phyloP scores from a whole-genome alignment of 2,888 invertebrate species.

The Drymonia ruficornis region DNA sequence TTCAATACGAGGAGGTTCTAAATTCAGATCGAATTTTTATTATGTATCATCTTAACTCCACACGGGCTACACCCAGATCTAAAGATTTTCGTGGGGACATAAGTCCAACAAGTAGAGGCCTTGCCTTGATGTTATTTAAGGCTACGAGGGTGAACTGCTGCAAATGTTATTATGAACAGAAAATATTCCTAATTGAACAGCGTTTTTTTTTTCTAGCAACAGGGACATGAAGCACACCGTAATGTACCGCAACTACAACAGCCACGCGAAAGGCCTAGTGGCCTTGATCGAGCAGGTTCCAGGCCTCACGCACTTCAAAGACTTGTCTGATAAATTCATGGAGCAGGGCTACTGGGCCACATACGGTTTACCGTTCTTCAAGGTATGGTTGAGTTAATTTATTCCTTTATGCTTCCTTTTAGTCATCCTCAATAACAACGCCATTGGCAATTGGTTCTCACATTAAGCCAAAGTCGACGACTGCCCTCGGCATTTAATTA shows the following conservation, averaged over 20 bases:
- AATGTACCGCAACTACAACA: slow-evolving; percentile 62
- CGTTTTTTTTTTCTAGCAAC: slow-evolving; percentile 8
- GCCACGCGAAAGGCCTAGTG: slow-evolving; percentile 72
- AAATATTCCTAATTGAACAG: too few relatives aligned
- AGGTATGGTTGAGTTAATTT: slow-evolving; percentile 52
- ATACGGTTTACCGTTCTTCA: slow-evolving; percentile 85
- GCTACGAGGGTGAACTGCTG: too few relatives aligned
- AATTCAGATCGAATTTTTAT: too few relatives aligned
- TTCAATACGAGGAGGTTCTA: too few relatives aligned
- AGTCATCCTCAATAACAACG: background rate
- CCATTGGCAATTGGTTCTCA: background rate
- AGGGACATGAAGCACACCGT: slow-evolving; percentile 71
- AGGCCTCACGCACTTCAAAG: slow-evolving; percentile 86
- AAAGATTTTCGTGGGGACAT: too few relatives aligned
- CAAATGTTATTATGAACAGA: too few relatives aligned
- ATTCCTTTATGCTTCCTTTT: background rate
- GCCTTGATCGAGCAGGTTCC: slow-evolving; percentile 93
- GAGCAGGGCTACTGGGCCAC: slow-evolving; percentile 89
- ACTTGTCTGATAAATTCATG: slow-evolving; percentile 87
- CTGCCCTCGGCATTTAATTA: too few relatives aligned
- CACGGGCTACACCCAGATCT: too few relatives aligned
- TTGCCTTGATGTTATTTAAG: too few relatives aligned
- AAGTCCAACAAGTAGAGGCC: too few relatives aligned
- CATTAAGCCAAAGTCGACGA: too few relatives aligned
- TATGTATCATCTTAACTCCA: too few relatives aligned